Percentiles rank a stretch among this genome's conserved stretches.
Conservation (phyloP, 2,888 invertebrate species). For the Acanthococcus lagerstroemiae region DNA sequence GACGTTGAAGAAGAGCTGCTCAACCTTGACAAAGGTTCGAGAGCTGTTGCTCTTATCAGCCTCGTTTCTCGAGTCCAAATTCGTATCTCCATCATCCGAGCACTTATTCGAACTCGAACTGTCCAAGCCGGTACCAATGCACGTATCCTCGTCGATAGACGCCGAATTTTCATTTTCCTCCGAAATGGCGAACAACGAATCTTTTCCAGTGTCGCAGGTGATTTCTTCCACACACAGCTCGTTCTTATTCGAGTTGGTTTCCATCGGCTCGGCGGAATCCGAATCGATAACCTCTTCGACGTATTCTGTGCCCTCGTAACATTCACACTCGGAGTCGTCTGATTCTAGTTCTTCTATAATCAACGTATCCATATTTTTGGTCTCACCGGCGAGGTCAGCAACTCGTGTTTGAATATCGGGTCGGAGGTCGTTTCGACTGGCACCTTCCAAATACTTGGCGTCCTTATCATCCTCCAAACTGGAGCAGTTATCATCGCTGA, state of each 20-base stretch:
- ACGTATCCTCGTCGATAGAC: slow-evolving; percentile 12
- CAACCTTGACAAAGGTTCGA: slow-evolving; percentile 1
- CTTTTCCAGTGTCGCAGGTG: background rate
- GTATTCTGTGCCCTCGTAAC: too few species aligned
- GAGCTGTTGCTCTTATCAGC: background rate
- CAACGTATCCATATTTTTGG: background rate
- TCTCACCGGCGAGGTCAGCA: background rate
- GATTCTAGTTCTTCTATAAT: background rate
- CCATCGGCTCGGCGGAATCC: too few species aligned
- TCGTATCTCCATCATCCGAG: background rate
- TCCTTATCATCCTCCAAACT: slow-evolving; percentile 18
- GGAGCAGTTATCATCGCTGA: slow-evolving; percentile 20
- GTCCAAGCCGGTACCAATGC: background rate
- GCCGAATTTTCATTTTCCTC: slow-evolving; percentile 14
- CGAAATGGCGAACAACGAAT: slow-evolving; percentile 6
- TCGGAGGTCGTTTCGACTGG: background rate
- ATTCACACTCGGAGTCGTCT: background rate
- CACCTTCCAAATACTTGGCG: slow-evolving; percentile 25
- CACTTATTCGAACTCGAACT: slow-evolving; percentile 6
- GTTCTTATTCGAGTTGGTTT: too few species aligned
- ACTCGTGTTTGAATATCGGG: background rate
- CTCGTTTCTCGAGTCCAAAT: too few species aligned
- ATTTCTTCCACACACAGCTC: slow-evolving; percentile 1
- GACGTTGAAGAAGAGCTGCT: slow-evolving; percentile 4
- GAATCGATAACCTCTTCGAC: too few species aligned